Conservation (phyloP, 2,888 invertebrate genomes). For the Aproaerema taeniolella region DNA sequence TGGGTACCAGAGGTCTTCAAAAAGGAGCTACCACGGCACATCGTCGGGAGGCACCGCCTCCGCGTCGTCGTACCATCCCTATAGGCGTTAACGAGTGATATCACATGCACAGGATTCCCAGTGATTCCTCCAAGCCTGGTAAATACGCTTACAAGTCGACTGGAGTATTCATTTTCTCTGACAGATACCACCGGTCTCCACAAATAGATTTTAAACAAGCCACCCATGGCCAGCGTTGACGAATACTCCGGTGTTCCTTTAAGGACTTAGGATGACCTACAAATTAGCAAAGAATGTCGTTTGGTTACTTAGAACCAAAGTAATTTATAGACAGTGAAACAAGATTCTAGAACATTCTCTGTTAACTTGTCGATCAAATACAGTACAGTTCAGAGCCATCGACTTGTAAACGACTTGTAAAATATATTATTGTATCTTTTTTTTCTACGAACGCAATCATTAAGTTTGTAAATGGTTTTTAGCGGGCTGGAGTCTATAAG, state of each 20-base stretch:
- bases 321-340: not conserved
- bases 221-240: too few species aligned
- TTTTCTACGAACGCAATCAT: constrained; percentile 66
- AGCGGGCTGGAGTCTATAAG: constrained; percentile 45
- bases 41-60: constrained; percentile 49
- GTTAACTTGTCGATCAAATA: constrained; percentile 13
- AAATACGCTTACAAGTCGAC: constrained; percentile 21
- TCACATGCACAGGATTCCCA: constrained; percentile 7
- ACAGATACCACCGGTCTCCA: constrained; percentile 11
- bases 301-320: not conserved
- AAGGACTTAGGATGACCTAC: too few species aligned
- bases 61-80: constrained; percentile 70
- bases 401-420: constrained; percentile 52
- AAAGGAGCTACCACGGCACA: constrained; percentile 61
- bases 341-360: constrained; percentile 6
- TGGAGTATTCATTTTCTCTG: constrained; percentile 4
- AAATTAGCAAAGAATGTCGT: not conserved
- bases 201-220: not conserved
- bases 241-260: too few species aligned
- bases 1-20: constrained; percentile 64
- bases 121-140: constrained; percentile 26
- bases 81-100: constrained; percentile 58
- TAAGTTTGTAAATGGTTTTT: constrained; percentile 66
- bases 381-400: constrained; percentile 24
- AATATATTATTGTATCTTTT: constrained; percentile 43